Conservation (phyloP, 2,888 invertebrate species). For the Heliconius ethilla region DNA sequence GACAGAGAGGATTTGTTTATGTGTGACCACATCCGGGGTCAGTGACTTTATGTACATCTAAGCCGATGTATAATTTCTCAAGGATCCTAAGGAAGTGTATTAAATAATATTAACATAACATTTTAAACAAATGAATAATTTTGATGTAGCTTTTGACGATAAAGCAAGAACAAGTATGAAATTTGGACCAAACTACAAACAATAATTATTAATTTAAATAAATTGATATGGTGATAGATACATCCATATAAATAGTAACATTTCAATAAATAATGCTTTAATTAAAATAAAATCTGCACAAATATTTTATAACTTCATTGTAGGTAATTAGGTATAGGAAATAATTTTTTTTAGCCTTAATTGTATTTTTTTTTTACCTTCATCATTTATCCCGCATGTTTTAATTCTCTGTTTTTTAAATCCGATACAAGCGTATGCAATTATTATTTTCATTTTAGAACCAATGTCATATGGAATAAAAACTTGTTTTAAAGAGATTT, state of each 20-base stretch:
- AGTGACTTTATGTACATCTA: not conserved
- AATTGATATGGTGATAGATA: not conserved
- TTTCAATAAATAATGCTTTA: no score
- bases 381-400: no score
- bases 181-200: not conserved
- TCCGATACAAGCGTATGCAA: no score
- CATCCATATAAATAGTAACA: no score
- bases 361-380: no score
- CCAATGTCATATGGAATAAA: no score
- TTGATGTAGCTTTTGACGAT: not conserved
- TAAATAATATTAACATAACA: not conserved
- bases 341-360: not conserved
- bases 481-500: no score
- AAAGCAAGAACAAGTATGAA: not conserved
- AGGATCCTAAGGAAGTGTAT: constrained; percentile 11
- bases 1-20: no score
- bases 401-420: no score
- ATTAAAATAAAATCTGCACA: no score
- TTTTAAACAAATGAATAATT: no score
- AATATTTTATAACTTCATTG: not conserved
- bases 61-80: constrained; percentile 3
- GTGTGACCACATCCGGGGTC: constrained; percentile 23
- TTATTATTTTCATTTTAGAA: no score
- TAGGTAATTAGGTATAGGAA: not conserved
- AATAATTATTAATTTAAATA: not conserved